Base-by-base conservation (phyloP, 2,888 invertebrate genomes). In the Heliconius charithonia region DNA sequence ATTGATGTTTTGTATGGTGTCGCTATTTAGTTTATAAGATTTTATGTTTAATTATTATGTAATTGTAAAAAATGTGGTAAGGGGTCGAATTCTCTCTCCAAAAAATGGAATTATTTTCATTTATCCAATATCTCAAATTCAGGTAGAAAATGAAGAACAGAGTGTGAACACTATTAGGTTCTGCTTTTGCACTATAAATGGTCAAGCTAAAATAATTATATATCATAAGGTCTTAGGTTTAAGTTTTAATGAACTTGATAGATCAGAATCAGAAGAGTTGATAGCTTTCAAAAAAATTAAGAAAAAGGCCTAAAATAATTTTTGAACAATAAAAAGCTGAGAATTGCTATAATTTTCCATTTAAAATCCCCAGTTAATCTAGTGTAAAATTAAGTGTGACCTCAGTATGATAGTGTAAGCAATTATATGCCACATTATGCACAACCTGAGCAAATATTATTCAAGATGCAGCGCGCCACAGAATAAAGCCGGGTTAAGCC, bases 381-480 rank as follows among this genome's bases (percentile, higher is more conserved):
- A 45, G 41, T 69, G 25, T 41, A 69, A 69, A 45, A 45, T 6
- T 41, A 45, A 45, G n/a, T 59, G 32, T 72, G 59, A 72, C 72
- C 72, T 72, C 59, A 25, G 9, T 37, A 59, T 59, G 59, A 59
- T 72, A 72, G 59, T 72, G 59, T 59, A 59, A 59, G 72, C 72
- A 70, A 70, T 75, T 75, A 67, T 63, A 37, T 63, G 45, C 32
- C 62, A 67, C 66, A 74, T 74, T 78, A 75, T 78, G 62, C 78
- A 75, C 78, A 29, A 67, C 69, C 78, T 78, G 75, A 41, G 69
- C 51, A 78, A 78, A 78, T 78, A 75, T 78, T 78, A 63, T 77
- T 73, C 77, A 77, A 77, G 77, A 77, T 73, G 77, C 73, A 73
- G 27, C 73, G 76, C 76, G 56, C 56, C 66, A 32, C 73, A 25